Percentiles rank a stretch among this genome's conserved stretches.
Conservation (phyloP, 2,888 invertebrate species). For the Xiphydria camelus region DNA sequence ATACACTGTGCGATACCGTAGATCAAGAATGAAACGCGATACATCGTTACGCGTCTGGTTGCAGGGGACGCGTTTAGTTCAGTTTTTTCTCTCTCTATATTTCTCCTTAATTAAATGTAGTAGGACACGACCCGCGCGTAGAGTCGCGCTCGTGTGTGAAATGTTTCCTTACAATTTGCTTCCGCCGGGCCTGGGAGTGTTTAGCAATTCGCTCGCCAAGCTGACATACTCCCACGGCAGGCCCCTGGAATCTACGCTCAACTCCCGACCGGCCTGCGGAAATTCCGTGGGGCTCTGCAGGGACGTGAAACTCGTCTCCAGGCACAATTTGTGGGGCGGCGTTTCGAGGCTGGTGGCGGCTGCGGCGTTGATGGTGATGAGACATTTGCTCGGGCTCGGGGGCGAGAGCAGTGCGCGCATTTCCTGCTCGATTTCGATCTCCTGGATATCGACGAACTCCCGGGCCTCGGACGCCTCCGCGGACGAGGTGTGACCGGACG, state of each 20-base stretch:
- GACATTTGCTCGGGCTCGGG: constrained; percentile 62
- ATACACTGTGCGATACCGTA: too few relatives aligned
- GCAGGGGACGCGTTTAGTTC: too few relatives aligned
- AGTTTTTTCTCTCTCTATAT: too few relatives aligned
- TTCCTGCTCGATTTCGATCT: constrained; percentile 48
- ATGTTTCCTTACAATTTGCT: constrained; percentile 47
- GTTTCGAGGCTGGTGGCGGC: constrained; percentile 37
- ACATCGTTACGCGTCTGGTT: too few relatives aligned
- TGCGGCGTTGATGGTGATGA: constrained; percentile 50
- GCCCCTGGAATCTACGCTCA: constrained; percentile 52
- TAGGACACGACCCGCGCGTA: not conserved
- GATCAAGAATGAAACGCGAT: too few relatives aligned
- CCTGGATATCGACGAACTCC: constrained; percentile 40
- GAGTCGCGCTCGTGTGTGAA: too few relatives aligned
- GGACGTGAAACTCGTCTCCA: constrained; percentile 78
- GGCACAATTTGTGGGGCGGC: constrained; percentile 61
- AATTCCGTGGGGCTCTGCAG: constrained; percentile 62
- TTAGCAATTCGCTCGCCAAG: constrained; percentile 50
- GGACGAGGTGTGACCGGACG: constrained; percentile 47
- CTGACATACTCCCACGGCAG: constrained; percentile 61
- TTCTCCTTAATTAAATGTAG: too few relatives aligned
- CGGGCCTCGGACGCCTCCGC: constrained; percentile 44
- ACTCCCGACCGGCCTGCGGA: constrained; percentile 49
- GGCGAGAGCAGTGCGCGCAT: constrained; percentile 58
- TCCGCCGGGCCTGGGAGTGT: constrained; percentile 44